These are phyloP conservation scores for Octodon degus DNA, from an alignment of 2,113 vertebrate species.

Conservation along the genomic window DNA sequence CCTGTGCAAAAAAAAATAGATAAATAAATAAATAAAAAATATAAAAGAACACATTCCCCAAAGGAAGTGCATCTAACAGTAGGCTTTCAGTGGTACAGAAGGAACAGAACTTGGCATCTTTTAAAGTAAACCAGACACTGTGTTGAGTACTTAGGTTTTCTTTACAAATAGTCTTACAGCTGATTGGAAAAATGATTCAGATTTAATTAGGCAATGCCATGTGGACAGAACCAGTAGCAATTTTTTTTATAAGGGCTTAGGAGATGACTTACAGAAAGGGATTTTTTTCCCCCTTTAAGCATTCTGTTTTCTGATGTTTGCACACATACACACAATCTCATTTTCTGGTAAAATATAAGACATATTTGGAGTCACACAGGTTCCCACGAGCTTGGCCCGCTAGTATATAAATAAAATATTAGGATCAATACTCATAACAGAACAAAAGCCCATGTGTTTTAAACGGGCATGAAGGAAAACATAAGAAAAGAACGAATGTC, in stretches of 20 bases:
- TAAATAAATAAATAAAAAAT: no score
- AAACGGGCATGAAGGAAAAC: slow-evolving; percentile 51
- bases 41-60: background rate
- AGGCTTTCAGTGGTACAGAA: background rate
- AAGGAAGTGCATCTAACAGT: background rate
- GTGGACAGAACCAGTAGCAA: slow-evolving; percentile 55
- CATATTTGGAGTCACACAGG: background rate
- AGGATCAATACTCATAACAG: slow-evolving; percentile 52
- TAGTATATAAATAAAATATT: slow-evolving; percentile 61
- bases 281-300: slow-evolving; percentile 34
- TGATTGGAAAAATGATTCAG: slow-evolving; percentile 21
- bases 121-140: slow-evolving; percentile 63
- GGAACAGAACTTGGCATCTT: slow-evolving; percentile 55
- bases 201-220: slow-evolving; percentile 64
- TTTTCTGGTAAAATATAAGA: slow-evolving; percentile 40
- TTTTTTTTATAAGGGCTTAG: slow-evolving; percentile 66
- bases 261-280: slow-evolving; percentile 45
- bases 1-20: no score
- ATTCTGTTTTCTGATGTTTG: slow-evolving; percentile 27
- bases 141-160: slow-evolving; percentile 55
- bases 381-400: background rate
- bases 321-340: background rate
- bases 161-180: slow-evolving; percentile 70
- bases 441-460: slow-evolving; percentile 62
- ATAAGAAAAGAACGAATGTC: slow-evolving; percentile 68